These are phyloP conservation scores for Nymphalis c-album DNA, from an alignment of 2,888 invertebrate genomes.

Conservation along the genomic window DNA sequence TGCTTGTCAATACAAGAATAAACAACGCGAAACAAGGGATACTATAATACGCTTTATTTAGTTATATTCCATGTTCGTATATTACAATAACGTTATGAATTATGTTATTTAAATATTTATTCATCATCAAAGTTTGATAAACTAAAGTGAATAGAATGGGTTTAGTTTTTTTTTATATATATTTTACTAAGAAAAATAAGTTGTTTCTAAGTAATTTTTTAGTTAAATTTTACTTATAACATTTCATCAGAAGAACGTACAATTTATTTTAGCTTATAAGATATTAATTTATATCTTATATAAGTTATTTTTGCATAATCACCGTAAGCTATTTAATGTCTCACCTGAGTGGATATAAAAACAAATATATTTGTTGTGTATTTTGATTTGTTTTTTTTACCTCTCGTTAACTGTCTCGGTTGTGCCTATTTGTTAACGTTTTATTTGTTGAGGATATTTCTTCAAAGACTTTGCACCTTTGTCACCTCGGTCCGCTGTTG, in stretches of 20 bases:
- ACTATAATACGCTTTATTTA: conserved; percentile 7
- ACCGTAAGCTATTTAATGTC: no score
- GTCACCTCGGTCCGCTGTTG: conserved; percentile 44
- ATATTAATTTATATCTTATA: no score
- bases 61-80: background rate
- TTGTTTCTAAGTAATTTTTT: no score
- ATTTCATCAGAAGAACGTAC: no score
- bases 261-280: no score
- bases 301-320: no score
- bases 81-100: background rate
- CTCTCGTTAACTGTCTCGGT: conserved; percentile 14
- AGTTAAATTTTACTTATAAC: no score
- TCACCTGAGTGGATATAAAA: background rate
- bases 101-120: background rate
- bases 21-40: conserved; percentile 61
- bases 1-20: conserved; percentile 72
- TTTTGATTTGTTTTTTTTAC: background rate
- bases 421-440: conserved; percentile 9
- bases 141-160: no score
- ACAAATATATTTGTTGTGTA: background rate
- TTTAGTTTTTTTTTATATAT: background rate
- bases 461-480: conserved; percentile 48
- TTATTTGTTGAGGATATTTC: conserved; percentile 44
- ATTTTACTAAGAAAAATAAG: no score
- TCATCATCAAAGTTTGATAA: no score